Evolutionary conservation across 2,797 vertebrate genomes (phyloP), one percentile per base, ranked within the genome.

Genomic region (Catamblyrhynchus diadema): DNA sequence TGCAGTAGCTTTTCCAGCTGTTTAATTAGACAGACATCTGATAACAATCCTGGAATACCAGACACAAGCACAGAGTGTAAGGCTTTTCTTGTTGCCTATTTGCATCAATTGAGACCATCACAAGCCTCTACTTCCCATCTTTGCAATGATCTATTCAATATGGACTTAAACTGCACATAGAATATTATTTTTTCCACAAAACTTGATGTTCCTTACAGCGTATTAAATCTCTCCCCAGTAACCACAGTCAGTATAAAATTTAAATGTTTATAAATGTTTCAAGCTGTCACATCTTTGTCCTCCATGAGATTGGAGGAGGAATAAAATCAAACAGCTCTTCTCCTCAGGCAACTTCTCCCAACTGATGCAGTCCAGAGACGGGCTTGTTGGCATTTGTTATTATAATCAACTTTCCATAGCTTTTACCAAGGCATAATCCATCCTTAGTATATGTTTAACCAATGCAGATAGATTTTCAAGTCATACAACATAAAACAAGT

Each of bases 401-500:
- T 94, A 81, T 75, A 93, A 95, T 92, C 82, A 94, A 66, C 87
- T 92, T 95, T 95, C 94, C 90, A 67, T 37, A 94, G 92, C 85
- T 93, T 91, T 88, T 88, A 96, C 90, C 88, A 81, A 94, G 77
- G 73, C 77, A 73, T 95, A 94, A 94, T 91, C 91, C 85, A 94
- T 91, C 91, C 85, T 90, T 60, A 53, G 42, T 81, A 39, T 47
- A 79, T 65, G 70, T 90, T 93, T 91, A 96, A 95, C 74, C 56
- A 73, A 80, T 9, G 37, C 70, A 93, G 83, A 93, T 94, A 88
- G 69, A 93, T 91, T 97, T 96, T 95, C 92, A 95, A 92, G 88
- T 94, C 79, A 60, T 95, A 86, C 74, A 87, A 91, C 44, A 65
- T 81, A 89, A 94, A 97, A 94, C 89, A 97, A 96, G 91, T 77